phyloP scores from a whole-genome alignment of 2,113 vertebrate genomes.

The Hyaena hyaena region DNA sequence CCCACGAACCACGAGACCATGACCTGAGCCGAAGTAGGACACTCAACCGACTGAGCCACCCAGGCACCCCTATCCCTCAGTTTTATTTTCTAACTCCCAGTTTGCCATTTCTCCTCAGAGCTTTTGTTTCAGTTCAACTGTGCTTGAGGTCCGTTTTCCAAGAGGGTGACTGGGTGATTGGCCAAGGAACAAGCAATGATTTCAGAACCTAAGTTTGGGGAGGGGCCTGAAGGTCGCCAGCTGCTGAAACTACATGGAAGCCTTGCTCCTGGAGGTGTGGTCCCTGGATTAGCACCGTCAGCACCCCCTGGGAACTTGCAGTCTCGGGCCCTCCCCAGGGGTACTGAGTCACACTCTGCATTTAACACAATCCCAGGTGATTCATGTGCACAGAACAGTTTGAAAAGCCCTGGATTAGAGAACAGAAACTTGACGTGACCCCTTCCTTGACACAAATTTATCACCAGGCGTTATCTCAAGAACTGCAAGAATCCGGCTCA shows the following conservation, averaged over 20 bases:
- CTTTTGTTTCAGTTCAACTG: background rate
- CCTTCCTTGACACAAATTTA: background rate
- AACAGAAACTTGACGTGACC: background rate
- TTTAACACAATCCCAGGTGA: background rate
- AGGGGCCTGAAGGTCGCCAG: background rate
- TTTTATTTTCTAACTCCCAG: background rate
- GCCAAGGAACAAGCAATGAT: background rate
- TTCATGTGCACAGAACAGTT: background rate
- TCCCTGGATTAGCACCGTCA: background rate
- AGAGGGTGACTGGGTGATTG: background rate
- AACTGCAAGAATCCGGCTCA: background rate
- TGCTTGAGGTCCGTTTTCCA: background rate
- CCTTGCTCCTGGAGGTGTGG: background rate
- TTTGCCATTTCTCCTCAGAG: background rate
- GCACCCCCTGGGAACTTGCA: background rate
- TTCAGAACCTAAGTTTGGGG: background rate
- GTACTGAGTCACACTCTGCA: background rate
- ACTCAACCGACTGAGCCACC: too few relatives aligned
- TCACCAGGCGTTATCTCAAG: background rate
- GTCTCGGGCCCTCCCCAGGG: background rate
- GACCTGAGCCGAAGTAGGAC: too few relatives aligned
- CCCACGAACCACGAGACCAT: too few relatives aligned
- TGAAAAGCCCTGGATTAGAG: constrained; percentile 28
- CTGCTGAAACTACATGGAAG: background rate
- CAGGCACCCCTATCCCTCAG: background rate